phyloP scores from a whole-genome alignment of 2,888 invertebrate species.

The Phorcus lineatus region DNA sequence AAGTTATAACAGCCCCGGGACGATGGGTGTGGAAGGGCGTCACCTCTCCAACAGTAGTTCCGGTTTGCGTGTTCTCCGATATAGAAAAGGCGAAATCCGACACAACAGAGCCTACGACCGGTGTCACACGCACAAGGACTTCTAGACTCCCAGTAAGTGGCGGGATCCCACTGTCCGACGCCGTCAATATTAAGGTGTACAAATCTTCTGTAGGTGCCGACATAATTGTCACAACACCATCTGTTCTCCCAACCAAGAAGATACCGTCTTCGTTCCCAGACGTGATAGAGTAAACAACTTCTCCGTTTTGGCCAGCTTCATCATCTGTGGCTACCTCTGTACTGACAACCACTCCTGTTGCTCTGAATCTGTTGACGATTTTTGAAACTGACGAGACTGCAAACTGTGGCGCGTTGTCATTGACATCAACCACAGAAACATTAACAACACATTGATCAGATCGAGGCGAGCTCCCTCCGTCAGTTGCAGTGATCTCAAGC shows the following conservation, averaged over 20 bases:
- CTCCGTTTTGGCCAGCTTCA: conserved; percentile 55
- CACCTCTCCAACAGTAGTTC: conserved; percentile 44
- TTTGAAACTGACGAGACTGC: conserved; percentile 35
- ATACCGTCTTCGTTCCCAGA: conserved; percentile 48
- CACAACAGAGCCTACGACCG: conserved; percentile 31
- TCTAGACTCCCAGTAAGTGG: conserved; percentile 45
- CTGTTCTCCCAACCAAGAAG: conserved; percentile 47
- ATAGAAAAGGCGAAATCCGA: conserved; percentile 45
- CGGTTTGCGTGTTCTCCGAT: conserved; percentile 42
- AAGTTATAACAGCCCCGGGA: conserved; percentile 33
- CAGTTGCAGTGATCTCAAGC: conserved; percentile 46
- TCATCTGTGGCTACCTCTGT: conserved; percentile 53
- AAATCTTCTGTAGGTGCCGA: conserved; percentile 36
- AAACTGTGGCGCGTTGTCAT: conserved; percentile 53
- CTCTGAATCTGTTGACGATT: conserved; percentile 45
- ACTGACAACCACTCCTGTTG: conserved; percentile 35
- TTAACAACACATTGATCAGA: conserved; percentile 48
- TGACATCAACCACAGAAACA: conserved; percentile 49
- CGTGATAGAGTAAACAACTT: conserved; percentile 50
- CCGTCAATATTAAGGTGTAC: conserved; percentile 41
- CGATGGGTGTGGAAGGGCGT: conserved; percentile 33
- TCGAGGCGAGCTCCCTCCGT: conserved; percentile 43
- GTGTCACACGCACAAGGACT: conserved; percentile 48
- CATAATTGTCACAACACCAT: conserved; percentile 45
- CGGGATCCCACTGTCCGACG: conserved; percentile 51